Base-by-base conservation (phyloP, 2,113 vertebrate genomes). In the Pyrgilauda ruficollis region DNA sequence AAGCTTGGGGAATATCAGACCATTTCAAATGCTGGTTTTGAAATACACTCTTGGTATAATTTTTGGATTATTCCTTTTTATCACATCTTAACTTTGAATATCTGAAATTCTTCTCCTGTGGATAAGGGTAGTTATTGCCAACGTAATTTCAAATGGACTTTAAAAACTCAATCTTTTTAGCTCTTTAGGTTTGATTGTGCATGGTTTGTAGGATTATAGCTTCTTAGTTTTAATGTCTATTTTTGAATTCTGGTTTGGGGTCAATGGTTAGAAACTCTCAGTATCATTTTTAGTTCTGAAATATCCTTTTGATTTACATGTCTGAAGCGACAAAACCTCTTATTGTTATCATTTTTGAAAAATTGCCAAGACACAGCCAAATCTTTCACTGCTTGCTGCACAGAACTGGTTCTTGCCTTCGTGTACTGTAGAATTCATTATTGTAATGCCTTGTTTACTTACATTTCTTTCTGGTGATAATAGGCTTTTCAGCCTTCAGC, bases 381-480 rank as follows among this genome's bases (percentile, higher is more conserved):
- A 92, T 95, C 93, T 94, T 93, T 92, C 93, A 72, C 33, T 93
- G 94, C 94, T 94, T 92, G 76, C 89, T 95, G 80, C 80, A 63
- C 89, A 85, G 87, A 96, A 63, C 81, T 87, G 15, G 61, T 96
- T 96, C 93, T 96, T 95, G 87, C 91, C 86, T 97, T 95, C 50
- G 11, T 90, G 91, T 73, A 89, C 69, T 74, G 74, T 92, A 95
- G 93, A 96, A 96, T 94, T 97, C 93, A 95, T 97, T 96, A 95
- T 81, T 94, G 93, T 96, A 96, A 97, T 95, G 93, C 88, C 90
- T 95, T 97, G 96, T 97, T 97, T 97, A 95, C 96, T 97, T 95
- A 95, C 91, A 91, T 95, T 96, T 96, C 91, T 95, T 93, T 93
- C 93, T 89, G 70, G 85, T 84, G 84, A 93, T 96, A 97, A 96